Evolutionary conservation across 23 tunicate species (phyloP), one percentile per base, ranked within the genome.

Genomic region (Halocynthia aurantium): DNA sequence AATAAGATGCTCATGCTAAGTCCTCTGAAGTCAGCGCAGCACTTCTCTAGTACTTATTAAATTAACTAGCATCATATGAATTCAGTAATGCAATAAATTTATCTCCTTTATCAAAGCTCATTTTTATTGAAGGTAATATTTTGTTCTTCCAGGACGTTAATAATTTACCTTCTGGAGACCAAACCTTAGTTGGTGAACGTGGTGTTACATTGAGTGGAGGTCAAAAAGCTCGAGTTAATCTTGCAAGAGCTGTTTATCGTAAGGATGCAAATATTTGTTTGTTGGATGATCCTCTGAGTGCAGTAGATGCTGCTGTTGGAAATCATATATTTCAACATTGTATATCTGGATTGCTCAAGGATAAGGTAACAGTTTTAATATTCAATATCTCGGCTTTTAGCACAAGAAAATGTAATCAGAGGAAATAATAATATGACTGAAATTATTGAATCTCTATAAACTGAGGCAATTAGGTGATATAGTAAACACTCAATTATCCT

Each of bases 181-280:
- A 57, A 18, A 96, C 96, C 7, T 17, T 96, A 61, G 93, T 96
- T 5, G 99, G 99, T 10, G 94, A 93, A 50, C 75, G 86, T 13
- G 99, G 99, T 19, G 87, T 96, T 8, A 82, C 99, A 6, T 77
- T 96, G 21, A 88, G 95, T 74, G 99, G 99, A 10, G 99, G 99
- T 5, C 99, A 94, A 81, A 88, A 88, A 81, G 99, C 99, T 15
- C 50, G 99, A 52, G 87, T 94, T 8, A 88, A 92, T 61, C 81
- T 94, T 17, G 99, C 99, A 8, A 71, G 99, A 73, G 83, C 86
- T 7, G 95, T 84, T 18, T 94, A 94, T 67, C 77, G 95, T 11
- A 67, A 71, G 53, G 68, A 84, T 31, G 61, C 77, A 8, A 84
- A 84, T 61, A 75, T 94, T 10, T 76, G 55, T 20, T 72, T 94